Conservation (phyloP, 2,797 vertebrate species). For the Brachymystax lenok region DNA sequence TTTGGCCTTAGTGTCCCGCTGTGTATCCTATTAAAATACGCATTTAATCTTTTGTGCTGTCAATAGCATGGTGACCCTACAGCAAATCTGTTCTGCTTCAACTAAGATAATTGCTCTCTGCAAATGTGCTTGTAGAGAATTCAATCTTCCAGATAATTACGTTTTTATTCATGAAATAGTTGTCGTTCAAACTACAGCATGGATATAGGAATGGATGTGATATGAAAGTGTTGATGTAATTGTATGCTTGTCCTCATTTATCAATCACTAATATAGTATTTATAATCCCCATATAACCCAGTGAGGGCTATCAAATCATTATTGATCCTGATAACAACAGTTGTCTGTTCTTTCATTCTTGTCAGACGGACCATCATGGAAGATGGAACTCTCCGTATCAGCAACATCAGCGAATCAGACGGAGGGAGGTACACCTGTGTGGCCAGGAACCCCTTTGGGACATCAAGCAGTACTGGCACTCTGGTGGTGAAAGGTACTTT, state of each 20-base stretch:
- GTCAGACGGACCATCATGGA: constrained; percentile 72
- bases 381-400: constrained; percentile 82
- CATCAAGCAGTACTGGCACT: constrained; percentile 77
- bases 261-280: not conserved
- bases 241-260: constrained; percentile 22
- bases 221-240: constrained; percentile 20
- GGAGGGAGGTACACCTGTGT: constrained; percentile 80
- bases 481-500: constrained; percentile 85
- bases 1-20: constrained; percentile 35
- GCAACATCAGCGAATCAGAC: constrained; percentile 78
- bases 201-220: not conserved
- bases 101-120: constrained; percentile 60
- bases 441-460: constrained; percentile 83
- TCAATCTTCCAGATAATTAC: constrained; percentile 26
- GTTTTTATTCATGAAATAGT: constrained; percentile 13
- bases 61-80: constrained; percentile 51
- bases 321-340: constrained; percentile 5
- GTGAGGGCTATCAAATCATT: constrained; percentile 7
- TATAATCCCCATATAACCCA: not conserved
- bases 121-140: constrained; percentile 48
- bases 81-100: constrained; percentile 59
- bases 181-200: not conserved
- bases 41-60: constrained; percentile 59
- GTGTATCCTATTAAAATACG: constrained; percentile 60
- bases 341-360: constrained; percentile 33